Evolutionary conservation across 1,140 invertebrate genomes (phyloP).

Genomic region (Drosophila persimilis): DNA sequence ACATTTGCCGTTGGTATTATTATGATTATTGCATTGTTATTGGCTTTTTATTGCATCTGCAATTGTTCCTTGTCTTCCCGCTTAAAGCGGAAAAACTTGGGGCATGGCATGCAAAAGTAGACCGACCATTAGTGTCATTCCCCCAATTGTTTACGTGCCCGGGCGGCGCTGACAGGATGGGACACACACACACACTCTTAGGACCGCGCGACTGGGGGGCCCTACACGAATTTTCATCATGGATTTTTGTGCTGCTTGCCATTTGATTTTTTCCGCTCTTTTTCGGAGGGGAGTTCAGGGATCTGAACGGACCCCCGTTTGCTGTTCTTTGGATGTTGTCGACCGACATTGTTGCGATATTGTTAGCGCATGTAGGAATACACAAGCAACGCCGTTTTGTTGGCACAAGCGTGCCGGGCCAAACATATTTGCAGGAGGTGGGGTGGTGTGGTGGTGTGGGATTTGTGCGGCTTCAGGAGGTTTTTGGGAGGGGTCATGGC

Average conservation of each 20-base stretch:
- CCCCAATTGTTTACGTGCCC: conserved; percentile 56
- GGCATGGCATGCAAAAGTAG: conserved; percentile 40
- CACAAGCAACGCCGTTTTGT: conserved; percentile 59
- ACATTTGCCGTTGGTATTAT: conserved; percentile 71
- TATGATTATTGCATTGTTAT: conserved; percentile 81
- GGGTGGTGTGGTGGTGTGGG: conserved; percentile 2
- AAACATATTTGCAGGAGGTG: conserved; percentile 25
- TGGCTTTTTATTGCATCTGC: conserved; percentile 75
- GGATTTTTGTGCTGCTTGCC: conserved; percentile 35
- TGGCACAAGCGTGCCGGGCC: conserved; percentile 56
- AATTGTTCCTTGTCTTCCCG: conserved; percentile 58
- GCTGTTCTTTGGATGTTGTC: conserved; percentile 53
- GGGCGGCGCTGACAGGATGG: not conserved
- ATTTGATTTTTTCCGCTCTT: conserved; percentile 40
- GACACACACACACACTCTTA: conserved; percentile 16
- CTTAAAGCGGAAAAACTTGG: conserved; percentile 30
- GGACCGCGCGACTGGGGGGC: not conserved
- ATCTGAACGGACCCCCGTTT: conserved; percentile 17
- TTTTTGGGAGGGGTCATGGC: conserved; percentile 53
- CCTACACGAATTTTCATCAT: conserved; percentile 43
- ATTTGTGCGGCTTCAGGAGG: not conserved
- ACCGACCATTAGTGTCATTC: conserved; percentile 40
- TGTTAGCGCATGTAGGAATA: conserved; percentile 69
- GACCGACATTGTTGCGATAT: conserved; percentile 72
- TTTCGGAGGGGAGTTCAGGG: not conserved